phyloP scores from a whole-genome alignment of 2,113 vertebrate genomes.

The Myotis yumanensis region DNA sequence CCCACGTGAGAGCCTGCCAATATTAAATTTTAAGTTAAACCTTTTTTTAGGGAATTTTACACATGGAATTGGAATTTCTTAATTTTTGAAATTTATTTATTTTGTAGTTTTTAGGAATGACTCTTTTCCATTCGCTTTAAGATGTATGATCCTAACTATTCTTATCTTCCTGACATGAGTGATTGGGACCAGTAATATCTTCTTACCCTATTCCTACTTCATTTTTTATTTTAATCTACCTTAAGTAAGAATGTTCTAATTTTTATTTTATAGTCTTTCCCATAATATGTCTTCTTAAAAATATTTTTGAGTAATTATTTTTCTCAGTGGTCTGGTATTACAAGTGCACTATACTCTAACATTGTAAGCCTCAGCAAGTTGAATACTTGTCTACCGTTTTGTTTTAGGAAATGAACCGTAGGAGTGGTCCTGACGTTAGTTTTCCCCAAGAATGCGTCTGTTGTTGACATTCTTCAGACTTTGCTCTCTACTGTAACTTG shows the following conservation, averaged over 20 bases:
- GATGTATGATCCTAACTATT: neutral
- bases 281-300: neutral
- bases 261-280: neutral
- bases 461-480: neutral
- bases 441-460: conserved; percentile 18
- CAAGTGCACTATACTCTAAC: neutral
- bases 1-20: neutral
- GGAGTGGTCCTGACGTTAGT: neutral
- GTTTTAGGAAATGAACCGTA: neutral
- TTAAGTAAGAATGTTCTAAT: neutral
- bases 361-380: neutral
- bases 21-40: neutral
- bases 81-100: neutral
- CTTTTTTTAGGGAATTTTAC: neutral
- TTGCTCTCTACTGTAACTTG: neutral
- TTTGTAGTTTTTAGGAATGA: neutral
- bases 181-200: neutral
- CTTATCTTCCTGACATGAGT: neutral
- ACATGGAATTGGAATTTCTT: neutral
- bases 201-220: neutral
- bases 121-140: neutral
- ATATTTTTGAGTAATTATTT: neutral
- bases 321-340: neutral
- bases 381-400: neutral
- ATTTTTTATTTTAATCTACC: neutral